These are phyloP conservation scores for Cynoglossus semilaevis DNA, from an alignment of 2,113 vertebrate species.

Conservation along the genomic window DNA sequence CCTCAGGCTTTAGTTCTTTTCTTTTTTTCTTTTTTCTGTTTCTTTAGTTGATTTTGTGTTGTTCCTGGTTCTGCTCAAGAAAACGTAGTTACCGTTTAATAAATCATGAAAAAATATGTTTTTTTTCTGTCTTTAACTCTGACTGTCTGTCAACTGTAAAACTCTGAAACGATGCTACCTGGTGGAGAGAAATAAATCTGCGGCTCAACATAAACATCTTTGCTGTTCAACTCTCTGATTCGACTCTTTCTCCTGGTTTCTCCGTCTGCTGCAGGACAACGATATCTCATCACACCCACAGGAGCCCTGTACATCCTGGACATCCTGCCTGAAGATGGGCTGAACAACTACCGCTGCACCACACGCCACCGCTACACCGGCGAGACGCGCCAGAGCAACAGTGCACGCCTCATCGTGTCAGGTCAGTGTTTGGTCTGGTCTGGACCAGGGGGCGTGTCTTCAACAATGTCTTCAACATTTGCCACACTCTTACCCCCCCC, in stretches of 20 bases:
- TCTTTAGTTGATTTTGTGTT: background rate
- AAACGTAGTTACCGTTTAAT: no score
- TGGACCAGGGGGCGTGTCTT: background rate
- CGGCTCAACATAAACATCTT: background rate
- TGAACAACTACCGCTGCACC: slow-evolving; percentile 98
- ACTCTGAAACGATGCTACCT: no score
- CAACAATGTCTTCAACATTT: no score
- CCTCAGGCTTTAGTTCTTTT: no score
- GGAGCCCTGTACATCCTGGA: slow-evolving; percentile 99
- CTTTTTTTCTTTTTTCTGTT: slow-evolving; percentile 1
- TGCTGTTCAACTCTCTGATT: background rate
- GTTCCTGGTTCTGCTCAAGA: slow-evolving; percentile 10
- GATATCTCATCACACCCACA: slow-evolving; percentile 98
- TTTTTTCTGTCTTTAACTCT: no score
- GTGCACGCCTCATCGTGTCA: slow-evolving; percentile 94
- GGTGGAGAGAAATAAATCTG: no score
- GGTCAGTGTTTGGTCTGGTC: slow-evolving; percentile 73
- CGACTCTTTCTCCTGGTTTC: slow-evolving; percentile 1
- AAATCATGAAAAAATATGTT: background rate
- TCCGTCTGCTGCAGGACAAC: slow-evolving; percentile 83
- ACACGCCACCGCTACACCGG: slow-evolving; percentile 97
- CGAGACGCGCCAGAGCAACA: slow-evolving; percentile 98
- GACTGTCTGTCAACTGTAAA: background rate
- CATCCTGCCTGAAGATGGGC: slow-evolving; percentile 96
- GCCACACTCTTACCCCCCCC: no score